Conservation (phyloP, 2,888 invertebrate genomes). For the Uloborus plumipes region DNA sequence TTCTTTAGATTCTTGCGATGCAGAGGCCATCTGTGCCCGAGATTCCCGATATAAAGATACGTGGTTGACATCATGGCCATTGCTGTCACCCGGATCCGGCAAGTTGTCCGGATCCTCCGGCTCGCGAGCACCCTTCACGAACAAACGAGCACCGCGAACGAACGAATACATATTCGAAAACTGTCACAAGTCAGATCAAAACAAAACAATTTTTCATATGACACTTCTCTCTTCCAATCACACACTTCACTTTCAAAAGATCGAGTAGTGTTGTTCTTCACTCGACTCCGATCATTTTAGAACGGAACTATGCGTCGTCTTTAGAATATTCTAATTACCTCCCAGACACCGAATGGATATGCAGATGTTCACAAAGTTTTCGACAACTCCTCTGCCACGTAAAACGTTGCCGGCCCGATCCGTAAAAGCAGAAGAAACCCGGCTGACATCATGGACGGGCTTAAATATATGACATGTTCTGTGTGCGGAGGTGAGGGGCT, state of each 20-base stretch:
- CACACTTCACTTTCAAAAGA: not conserved
- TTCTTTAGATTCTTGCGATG: conserved; percentile 73
- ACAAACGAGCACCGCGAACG: conserved; percentile 81
- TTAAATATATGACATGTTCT: conserved; percentile 40
- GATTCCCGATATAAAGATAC: conserved; percentile 49
- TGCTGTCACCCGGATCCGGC: conserved; percentile 68
- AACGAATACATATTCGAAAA: conserved; percentile 80
- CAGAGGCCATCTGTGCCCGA: conserved; percentile 67
- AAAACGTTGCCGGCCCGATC: conserved; percentile 11
- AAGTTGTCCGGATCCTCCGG: conserved; percentile 76
- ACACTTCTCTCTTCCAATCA: not conserved
- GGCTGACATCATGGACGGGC: conserved; percentile 25
- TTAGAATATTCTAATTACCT: not conserved
- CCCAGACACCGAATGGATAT: too few relatives aligned
- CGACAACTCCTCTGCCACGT: conserved; percentile 31
- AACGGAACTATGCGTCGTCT: not conserved
- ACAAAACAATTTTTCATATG: not conserved
- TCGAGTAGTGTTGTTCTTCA: not conserved
- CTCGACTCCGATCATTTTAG: not conserved
- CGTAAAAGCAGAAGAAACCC: conserved; percentile 21
- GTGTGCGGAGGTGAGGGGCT: conserved; percentile 35
- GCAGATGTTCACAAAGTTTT: not conserved
- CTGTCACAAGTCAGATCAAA: too few relatives aligned
- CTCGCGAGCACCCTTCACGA: conserved; percentile 82
- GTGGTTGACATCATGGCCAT: conserved; percentile 29